Base-by-base conservation (phyloP, 2,888 invertebrate genomes). In the Campopleginae sp. region DNA sequence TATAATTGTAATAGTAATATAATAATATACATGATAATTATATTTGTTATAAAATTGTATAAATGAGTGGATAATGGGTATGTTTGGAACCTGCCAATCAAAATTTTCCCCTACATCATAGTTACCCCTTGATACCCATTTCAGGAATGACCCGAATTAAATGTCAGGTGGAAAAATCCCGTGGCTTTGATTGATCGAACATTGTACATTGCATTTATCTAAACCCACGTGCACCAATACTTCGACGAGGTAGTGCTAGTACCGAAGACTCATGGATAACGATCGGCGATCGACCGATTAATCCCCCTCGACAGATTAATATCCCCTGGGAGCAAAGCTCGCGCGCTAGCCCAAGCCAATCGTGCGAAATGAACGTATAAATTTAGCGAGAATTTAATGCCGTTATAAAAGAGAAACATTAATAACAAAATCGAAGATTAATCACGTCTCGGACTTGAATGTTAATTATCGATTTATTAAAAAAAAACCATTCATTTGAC, bases 211-310 rank as follows among this genome's bases (percentile, higher is more conserved):
- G n/a, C 23, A 27, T 58, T 19, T 78, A 58, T 44, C 31, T 44
- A 38, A 31, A 8, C 44, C 68, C 44, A 42, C 31, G 31, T 68
- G 51, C 27, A 68, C 44, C 17, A 65, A 33, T 19, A 61, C 33
- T 61, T 71, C 38, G 17, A 46, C 17, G 33, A 19, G 17, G 46
- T 61, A 19, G 14, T 46, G 27, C 17, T 61, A 14, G 7, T 58
- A 46, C 33, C 65, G 23, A 68, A 51, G 75, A 61, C 42, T 68
- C 44, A 48, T 70, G 72, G 82, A 86, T 87, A 79, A 83, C 87
- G 81, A 85, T 86, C 85, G 74, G 19, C 78, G 84, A 86, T 87
- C 85, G 74, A 77, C 58, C 82, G 86, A 86, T 87, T 86, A 87
- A 87, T 86, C 68, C 81, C 71, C 78, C 42, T 63, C 54, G 86